A percentile compares a stretch with the other conserved stretches of the same genome.
phyloP scores from a whole-genome alignment of 2,113 vertebrate species.

The Burhinus oedicnemus region DNA sequence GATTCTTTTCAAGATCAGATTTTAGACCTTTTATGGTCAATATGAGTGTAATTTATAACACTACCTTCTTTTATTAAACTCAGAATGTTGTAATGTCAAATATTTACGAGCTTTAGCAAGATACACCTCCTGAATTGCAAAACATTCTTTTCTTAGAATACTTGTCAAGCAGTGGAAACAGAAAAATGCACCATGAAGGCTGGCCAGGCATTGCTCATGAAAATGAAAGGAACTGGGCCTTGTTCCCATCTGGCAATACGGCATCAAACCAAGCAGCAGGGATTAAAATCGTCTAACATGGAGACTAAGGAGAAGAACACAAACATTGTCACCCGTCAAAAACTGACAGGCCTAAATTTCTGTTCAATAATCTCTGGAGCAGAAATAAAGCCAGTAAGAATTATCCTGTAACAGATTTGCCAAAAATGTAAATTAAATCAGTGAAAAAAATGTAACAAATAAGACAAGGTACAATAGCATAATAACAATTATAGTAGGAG shows the following conservation, averaged over 20 bases:
- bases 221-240: background rate
- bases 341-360: background rate
- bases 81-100: background rate
- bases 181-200: background rate
- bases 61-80: background rate
- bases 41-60: background rate
- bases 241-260: background rate
- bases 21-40: background rate
- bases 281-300: background rate
- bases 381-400: background rate
- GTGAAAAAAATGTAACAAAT: background rate
- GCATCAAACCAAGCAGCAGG: background rate
- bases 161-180: background rate
- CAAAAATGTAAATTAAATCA: background rate
- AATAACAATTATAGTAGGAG: background rate
- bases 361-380: background rate
- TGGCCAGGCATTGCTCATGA: background rate
- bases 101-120: background rate
- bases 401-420: background rate
- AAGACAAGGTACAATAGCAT: background rate
- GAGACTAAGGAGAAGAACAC: background rate
- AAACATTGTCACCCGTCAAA: background rate
- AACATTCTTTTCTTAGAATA: background rate
- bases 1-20: background rate
- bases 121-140: background rate